Percentiles rank a stretch among this genome's conserved stretches.
phyloP scores from a whole-genome alignment of 2,888 invertebrate genomes.

The Hybos culiciformis region DNA sequence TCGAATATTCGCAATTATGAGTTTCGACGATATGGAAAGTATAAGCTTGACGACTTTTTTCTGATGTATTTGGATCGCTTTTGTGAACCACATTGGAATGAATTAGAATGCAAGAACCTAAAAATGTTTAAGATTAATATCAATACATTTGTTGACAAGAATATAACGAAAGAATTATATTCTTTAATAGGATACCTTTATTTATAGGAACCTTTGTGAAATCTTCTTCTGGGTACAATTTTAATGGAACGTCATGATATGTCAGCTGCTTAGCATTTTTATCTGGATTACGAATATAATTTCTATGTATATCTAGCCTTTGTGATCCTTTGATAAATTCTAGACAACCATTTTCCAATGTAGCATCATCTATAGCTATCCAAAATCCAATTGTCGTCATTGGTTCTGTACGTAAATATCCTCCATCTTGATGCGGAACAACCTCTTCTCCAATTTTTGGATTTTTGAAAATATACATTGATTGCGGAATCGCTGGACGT shows the following conservation, averaged over 20 bases:
- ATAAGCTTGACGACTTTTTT: constrained; percentile 79
- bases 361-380: constrained; percentile 92
- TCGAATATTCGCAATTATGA: constrained; percentile 55
- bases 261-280: constrained; percentile 43
- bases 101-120: constrained; percentile 76
- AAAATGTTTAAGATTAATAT: too few species aligned
- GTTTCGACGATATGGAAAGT: constrained; percentile 89
- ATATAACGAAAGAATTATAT: constrained; percentile 2
- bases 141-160: too few species aligned
- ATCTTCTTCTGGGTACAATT: constrained; percentile 55
- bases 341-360: constrained; percentile 84
- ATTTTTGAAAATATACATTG: constrained; percentile 98
- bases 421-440: constrained; percentile 70
- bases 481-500: constrained; percentile 80
- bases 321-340: constrained; percentile 89
- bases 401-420: constrained; percentile 77
- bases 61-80: constrained; percentile 73
- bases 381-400: constrained; percentile 75
- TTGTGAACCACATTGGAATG: constrained; percentile 90
- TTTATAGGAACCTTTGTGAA: constrained; percentile 68
- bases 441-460: constrained; percentile 82
- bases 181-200: too few species aligned
- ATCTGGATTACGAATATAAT: constrained; percentile 54
- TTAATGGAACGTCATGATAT: constrained; percentile 53
- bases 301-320: constrained; percentile 60